Conservation (phyloP, 2,888 invertebrate genomes). For the Adelphocoris suturalis region DNA sequence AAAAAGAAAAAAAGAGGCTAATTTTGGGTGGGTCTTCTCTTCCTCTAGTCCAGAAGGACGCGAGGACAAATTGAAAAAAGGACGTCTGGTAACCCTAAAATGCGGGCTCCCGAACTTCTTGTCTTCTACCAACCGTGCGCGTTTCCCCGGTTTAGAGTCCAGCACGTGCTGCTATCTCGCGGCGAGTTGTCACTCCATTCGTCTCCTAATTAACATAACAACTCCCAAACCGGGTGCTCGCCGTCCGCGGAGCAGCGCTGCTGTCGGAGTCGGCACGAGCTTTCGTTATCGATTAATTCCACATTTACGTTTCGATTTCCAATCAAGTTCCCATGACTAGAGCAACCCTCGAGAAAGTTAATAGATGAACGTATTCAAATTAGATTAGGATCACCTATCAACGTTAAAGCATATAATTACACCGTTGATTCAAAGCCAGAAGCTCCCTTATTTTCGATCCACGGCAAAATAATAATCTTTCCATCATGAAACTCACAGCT, state of each 20-base stretch:
- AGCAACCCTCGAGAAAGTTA: slow-evolving; percentile 14
- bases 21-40: too few relatives aligned
- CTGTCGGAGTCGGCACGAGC: neutral
- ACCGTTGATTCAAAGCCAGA: neutral
- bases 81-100: too few relatives aligned
- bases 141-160: neutral
- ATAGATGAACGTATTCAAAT: neutral
- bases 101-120: too few relatives aligned
- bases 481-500: too few relatives aligned
- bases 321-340: neutral
- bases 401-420: neutral
- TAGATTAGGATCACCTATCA: neutral
- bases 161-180: neutral
- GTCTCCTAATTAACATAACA: slow-evolving; percentile 3
- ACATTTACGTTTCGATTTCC: neutral
- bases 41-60: too few relatives aligned
- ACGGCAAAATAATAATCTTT: too few relatives aligned
- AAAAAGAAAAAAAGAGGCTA: too few relatives aligned
- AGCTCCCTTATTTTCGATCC: too few relatives aligned
- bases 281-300: slow-evolving; percentile 10
- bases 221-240: slow-evolving; percentile 3
- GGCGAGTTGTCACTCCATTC: slow-evolving; percentile 14
- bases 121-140: too few relatives aligned
- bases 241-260: slow-evolving; percentile 8
- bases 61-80: too few relatives aligned